Conservation (phyloP, 1,140 invertebrate genomes). For the Lysiphlebus fabarum region DNA sequence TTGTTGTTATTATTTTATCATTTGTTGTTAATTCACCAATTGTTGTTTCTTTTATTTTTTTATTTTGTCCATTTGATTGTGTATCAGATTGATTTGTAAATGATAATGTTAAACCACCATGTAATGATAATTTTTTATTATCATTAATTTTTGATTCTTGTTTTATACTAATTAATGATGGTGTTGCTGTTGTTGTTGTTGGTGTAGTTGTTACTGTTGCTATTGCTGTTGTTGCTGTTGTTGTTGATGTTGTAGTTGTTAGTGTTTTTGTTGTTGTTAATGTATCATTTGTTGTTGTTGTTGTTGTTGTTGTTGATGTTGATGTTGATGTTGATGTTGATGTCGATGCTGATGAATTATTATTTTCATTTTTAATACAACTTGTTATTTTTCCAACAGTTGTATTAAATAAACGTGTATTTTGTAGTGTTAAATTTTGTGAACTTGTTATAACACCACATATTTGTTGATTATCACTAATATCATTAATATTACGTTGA, state of each 20-base stretch:
- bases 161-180: no score
- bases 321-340: slow-evolving; percentile 26
- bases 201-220: no score
- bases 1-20: slow-evolving; percentile 43
- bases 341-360: slow-evolving; percentile 41
- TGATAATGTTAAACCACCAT: no score
- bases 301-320: slow-evolving; percentile 15
- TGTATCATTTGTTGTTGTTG: slow-evolving; percentile 1
- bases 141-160: no score
- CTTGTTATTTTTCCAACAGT: slow-evolving; percentile 42
- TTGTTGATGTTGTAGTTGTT: no score
- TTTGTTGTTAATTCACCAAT: slow-evolving; percentile 27
- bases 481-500: slow-evolving; percentile 39
- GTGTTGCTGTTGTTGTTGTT: no score
- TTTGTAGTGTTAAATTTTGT: slow-evolving; percentile 42
- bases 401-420: slow-evolving; percentile 48
- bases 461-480: slow-evolving; percentile 42
- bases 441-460: slow-evolving; percentile 53
- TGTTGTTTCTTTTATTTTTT: slow-evolving; percentile 36
- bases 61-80: slow-evolving; percentile 8
- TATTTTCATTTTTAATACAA: slow-evolving; percentile 38
- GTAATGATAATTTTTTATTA: no score
- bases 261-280: slow-evolving; percentile 10
- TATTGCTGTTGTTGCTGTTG: slow-evolving; percentile 10
- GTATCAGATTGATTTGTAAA: no score